Conservation (phyloP, 2,113 vertebrate species). For the Monarcha castaneiventris region DNA sequence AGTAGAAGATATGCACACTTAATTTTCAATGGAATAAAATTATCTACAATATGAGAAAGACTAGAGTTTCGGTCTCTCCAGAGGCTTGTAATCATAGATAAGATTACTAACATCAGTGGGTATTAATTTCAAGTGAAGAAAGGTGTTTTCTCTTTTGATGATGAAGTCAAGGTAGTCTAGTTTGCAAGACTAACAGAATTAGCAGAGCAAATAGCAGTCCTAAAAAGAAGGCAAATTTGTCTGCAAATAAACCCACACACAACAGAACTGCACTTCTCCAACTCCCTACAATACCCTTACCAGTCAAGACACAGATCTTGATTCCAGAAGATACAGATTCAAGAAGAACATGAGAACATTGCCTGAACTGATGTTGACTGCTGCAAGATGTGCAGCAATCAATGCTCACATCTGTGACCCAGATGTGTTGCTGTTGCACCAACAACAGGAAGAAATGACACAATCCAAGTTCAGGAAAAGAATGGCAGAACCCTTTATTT, state of each 20-base stretch:
- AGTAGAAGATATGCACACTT: background rate
- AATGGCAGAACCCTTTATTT: too few relatives aligned
- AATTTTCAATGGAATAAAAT: background rate
- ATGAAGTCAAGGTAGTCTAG: background rate
- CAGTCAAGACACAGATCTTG: background rate
- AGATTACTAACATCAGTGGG: background rate
- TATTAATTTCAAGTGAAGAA: background rate
- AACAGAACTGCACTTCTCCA: background rate
- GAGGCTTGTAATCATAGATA: background rate
- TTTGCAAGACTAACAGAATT: background rate
- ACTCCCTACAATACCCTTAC: rapidly evolving
- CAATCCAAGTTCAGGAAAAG: too few relatives aligned
- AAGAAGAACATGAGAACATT: background rate
- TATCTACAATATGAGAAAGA: background rate
- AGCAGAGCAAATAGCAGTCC: background rate
- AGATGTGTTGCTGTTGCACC: background rate
- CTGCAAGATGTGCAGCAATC: background rate
- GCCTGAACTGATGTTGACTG: background rate
- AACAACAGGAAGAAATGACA: too few relatives aligned
- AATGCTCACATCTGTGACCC: background rate
- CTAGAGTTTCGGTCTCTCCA: background rate
- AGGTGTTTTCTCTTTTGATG: background rate
- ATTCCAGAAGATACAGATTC: background rate
- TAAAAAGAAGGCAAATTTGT: background rate
- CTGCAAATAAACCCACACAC: background rate